phyloP scores from a whole-genome alignment of 1,140 invertebrate genomes.

The Drosophila virilis region DNA sequence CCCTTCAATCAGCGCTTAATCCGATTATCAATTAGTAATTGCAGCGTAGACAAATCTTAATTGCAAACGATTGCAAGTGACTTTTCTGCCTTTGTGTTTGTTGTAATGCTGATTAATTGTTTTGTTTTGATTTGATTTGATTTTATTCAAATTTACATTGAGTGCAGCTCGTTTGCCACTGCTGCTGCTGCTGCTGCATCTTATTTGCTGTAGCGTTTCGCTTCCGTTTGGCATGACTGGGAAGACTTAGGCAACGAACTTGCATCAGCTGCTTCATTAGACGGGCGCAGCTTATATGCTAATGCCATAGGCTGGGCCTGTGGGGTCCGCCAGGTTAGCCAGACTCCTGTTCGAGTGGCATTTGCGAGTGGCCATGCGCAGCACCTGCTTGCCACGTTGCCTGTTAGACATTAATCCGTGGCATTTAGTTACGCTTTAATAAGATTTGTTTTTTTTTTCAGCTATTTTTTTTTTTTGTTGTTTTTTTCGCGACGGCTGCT shows the following conservation, averaged over 20 bases:
- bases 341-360: conserved; percentile 63
- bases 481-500: conserved; percentile 21
- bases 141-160: conserved; percentile 50
- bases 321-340: conserved; percentile 53
- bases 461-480: background rate
- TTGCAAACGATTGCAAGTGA: conserved; percentile 36
- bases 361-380: conserved; percentile 65
- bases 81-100: conserved; percentile 27
- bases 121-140: conserved; percentile 62
- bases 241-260: conserved; percentile 59
- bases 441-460: conserved; percentile 64
- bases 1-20: conserved; percentile 37
- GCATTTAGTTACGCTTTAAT: conserved; percentile 83
- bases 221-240: conserved; percentile 27
- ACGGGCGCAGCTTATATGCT: conserved; percentile 67
- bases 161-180: conserved; percentile 25
- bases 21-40: conserved; percentile 42
- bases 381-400: conserved; percentile 65
- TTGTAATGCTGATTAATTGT: conserved; percentile 66
- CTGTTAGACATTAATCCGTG: conserved; percentile 78
- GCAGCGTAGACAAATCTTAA: conserved; percentile 32
- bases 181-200: too few relatives aligned
- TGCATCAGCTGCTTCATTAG: conserved; percentile 58
- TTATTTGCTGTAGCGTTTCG: background rate
- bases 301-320: conserved; percentile 52